Evolutionary conservation across 2,113 vertebrate genomes (phyloP).

Genomic region (Crotalus viridis): DNA sequence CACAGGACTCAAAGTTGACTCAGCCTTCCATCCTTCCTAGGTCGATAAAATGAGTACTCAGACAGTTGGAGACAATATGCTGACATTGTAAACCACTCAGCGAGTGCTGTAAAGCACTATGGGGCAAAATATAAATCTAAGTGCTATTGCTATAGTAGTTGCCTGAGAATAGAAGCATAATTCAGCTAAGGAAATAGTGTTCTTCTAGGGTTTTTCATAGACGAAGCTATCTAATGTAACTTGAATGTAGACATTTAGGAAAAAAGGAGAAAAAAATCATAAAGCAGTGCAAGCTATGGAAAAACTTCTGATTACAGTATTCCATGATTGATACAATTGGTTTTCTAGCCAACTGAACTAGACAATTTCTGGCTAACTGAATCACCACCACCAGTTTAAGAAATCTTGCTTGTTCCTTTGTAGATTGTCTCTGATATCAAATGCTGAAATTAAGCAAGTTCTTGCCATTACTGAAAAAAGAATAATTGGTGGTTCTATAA

Average conservation of each 20-base stretch:
- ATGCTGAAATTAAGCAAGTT: background rate
- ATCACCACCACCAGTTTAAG: background rate
- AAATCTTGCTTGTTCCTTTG: background rate
- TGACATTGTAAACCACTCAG: background rate
- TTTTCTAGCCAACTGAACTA: background rate
- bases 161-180: background rate
- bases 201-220: background rate
- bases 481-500: background rate
- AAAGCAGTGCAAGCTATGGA: background rate
- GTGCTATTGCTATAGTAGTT: background rate
- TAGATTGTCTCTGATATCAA: background rate
- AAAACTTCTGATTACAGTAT: background rate
- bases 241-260: background rate
- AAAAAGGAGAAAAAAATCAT: background rate
- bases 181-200: background rate
- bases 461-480: background rate
- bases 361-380: background rate
- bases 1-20: background rate
- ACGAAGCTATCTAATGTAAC: background rate
- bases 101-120: background rate
- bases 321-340: background rate
- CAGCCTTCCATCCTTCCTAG: background rate
- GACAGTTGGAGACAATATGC: background rate
- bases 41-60: background rate
- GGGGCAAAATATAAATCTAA: background rate